Base-by-base conservation (phyloP, 2,113 vertebrate species). In the Anas platyrhynchos region DNA sequence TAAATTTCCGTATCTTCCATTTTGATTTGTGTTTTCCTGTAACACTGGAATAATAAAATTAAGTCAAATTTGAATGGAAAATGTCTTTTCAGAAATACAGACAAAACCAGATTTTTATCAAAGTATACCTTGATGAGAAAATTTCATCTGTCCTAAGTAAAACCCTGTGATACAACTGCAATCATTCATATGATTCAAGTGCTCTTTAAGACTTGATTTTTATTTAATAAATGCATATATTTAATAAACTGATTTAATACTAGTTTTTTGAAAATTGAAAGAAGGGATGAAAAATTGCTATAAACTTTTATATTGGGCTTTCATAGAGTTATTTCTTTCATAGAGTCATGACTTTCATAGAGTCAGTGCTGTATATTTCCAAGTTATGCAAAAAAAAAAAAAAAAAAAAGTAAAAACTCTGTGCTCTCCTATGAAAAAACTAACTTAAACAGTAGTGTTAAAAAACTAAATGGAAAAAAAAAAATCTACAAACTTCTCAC, bases 101-200 rank as follows among this genome's bases (percentile, higher is more conserved):
- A 43, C 4, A 63, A 74, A 92, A 66, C 1, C 1, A 21, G 13
- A 25, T 80, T 66, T 79, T 68, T n/a, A 27, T 87, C 50, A 54
- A 6, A 1, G 1, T 16, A 6, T 50, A 7, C 9, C 3, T 56
- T 50, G 1, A 26, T 36, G 1, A 4, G 11, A 78, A 67, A 62
- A 32, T 48, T 46, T 83, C 0, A 12, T 58, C 32, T 69, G 4
- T 3, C 66, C 13, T 80, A 22, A 22, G 14, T 38, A 65, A 86
- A 89, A 61, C 6, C 7, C 15, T 44, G 11, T 36, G 26, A 54
- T 27, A 3, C 48, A 25, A 27, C 20, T 65, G 16, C 2, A 38
- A 48, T 48, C 2, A 23, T 52, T 66, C 50, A 10, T 65, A 41
- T 1, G 23, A 25, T 25, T 91, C 66, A 7, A 71, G 2, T 41